These are phyloP conservation scores for Eidolon dupreanum DNA, from an alignment of 2,797 vertebrate species.

Conservation along the genomic window DNA sequence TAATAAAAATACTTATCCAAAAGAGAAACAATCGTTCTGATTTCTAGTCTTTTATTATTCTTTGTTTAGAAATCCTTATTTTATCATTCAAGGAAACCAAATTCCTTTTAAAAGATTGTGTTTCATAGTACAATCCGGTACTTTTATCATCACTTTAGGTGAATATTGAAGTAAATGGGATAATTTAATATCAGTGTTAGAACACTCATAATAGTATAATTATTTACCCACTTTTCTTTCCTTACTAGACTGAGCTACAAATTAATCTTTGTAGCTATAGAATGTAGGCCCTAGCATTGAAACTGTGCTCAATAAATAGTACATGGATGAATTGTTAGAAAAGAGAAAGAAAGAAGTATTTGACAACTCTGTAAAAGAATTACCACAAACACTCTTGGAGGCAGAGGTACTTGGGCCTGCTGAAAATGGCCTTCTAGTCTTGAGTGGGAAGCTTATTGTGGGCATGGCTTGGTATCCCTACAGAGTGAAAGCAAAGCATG, in stretches of 20 bases:
- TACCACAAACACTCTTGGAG: background rate
- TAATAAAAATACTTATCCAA: background rate
- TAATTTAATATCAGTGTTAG: conserved; percentile 19
- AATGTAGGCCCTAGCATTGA: background rate
- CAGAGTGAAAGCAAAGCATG: background rate
- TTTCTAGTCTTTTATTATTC: conserved; percentile 7
- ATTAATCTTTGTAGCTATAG: conserved; percentile 4
- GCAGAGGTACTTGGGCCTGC: background rate
- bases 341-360: background rate
- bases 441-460: background rate
- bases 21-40: conserved; percentile 6
- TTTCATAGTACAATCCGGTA: conserved; percentile 3
- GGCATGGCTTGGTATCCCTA: background rate
- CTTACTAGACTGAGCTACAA: background rate
- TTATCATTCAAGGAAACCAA: conserved; percentile 1
- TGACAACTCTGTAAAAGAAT: background rate
- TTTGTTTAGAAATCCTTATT: conserved; percentile 44
- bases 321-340: background rate
- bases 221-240: background rate
- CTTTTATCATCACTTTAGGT: conserved; percentile 14
- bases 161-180: conserved; percentile 41
- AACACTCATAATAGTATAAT: background rate
- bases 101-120: background rate
- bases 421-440: background rate
- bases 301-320: background rate